Percentiles rank a stretch among this genome's conserved stretches.
phyloP scores from a whole-genome alignment of 2,797 vertebrate species.

The Premnoplex brunnescens region DNA sequence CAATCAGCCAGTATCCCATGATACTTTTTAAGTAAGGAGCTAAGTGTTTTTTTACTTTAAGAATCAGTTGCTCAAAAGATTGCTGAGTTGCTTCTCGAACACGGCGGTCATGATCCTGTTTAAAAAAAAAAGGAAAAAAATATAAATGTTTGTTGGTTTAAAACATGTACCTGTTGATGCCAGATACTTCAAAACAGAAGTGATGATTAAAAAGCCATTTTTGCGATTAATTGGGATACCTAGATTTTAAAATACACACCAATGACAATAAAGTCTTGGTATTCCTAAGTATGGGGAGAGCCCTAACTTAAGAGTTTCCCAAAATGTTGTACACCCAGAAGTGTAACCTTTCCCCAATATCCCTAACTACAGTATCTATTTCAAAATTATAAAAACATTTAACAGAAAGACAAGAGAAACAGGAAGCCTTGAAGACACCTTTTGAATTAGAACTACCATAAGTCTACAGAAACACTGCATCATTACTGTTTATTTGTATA shows the following conservation, averaged over 20 bases:
- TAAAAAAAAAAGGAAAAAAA: neutral
- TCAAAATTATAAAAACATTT: neutral
- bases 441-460: neutral
- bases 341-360: neutral
- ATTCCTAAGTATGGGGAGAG: neutral
- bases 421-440: neutral
- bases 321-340: neutral
- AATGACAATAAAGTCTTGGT: neutral
- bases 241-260: neutral
- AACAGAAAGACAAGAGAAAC: neutral
- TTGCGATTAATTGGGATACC: neutral
- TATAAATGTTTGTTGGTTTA: neutral
- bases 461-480: neutral
- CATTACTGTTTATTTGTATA: neutral
- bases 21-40: conserved; percentile 94
- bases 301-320: neutral
- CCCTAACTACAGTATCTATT: neutral
- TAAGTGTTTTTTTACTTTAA: conserved; percentile 93
- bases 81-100: conserved; percentile 95
- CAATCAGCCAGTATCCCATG: conserved; percentile 97
- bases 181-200: neutral
- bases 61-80: conserved; percentile 92
- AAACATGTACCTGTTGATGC: neutral
- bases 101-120: conserved; percentile 92
- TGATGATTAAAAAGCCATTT: neutral